phyloP scores from a whole-genome alignment of 2,888 invertebrate species.

The Urechis unicinctus region DNA sequence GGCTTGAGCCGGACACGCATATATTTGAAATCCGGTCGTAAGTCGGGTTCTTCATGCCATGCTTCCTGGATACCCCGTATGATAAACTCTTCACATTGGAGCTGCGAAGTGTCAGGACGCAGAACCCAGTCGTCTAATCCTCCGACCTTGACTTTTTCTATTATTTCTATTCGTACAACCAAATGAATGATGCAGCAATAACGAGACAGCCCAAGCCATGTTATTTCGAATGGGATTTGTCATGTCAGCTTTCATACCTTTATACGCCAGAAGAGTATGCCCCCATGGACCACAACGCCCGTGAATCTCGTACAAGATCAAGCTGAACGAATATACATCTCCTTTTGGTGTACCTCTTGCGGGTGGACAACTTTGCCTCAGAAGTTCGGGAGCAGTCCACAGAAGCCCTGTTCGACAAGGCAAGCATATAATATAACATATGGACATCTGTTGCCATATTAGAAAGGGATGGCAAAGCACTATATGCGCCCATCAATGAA shows the following conservation, averaged over 20 bases:
- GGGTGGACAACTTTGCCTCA: constrained; percentile 29
- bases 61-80: constrained; percentile 74
- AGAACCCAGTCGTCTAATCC: constrained; percentile 2
- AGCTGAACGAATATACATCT: constrained; percentile 79
- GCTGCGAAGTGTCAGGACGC: constrained; percentile 62
- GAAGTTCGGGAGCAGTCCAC: constrained; percentile 54
- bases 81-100: constrained; percentile 64
- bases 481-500: too few species aligned
- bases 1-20: constrained; percentile 83
- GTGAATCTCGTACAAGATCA: constrained; percentile 70
- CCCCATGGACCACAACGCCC: constrained; percentile 49
- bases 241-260: constrained; percentile 60
- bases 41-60: constrained; percentile 85
- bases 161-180: neutral
- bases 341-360: constrained; percentile 38
- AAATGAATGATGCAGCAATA: neutral
- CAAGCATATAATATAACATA: neutral
- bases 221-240: neutral
- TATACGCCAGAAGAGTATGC: constrained; percentile 69
- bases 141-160: neutral
- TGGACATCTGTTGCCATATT: too few species aligned
- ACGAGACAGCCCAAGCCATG: neutral
- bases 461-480: too few species aligned
- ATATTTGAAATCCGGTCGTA: constrained; percentile 80
- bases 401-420: neutral